Conservation (phyloP, 2,797 vertebrate genomes). For the Steatocranus sp. region DNA sequence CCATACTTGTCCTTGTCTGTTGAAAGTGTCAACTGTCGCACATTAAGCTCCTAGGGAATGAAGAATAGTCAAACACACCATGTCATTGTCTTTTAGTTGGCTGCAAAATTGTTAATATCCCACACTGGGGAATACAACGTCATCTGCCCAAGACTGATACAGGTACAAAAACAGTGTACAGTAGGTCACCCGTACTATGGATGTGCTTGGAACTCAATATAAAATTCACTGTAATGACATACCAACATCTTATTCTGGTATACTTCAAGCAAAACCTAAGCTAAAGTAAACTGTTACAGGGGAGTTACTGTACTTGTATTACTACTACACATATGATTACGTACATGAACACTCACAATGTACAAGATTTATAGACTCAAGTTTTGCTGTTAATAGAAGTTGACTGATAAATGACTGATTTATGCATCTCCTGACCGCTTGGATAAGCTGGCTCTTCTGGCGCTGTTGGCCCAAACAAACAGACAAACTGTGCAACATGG, state of each 20-base stretch:
- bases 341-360: neutral
- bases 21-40: slow-evolving; percentile 88
- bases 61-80: neutral
- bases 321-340: neutral
- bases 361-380: neutral
- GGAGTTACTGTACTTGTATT: neutral
- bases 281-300: neutral
- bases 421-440: neutral
- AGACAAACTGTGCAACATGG: neutral
- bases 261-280: neutral
- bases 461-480: neutral
- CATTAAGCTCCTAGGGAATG: slow-evolving; percentile 88
- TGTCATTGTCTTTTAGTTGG: neutral
- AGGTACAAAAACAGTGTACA: neutral
- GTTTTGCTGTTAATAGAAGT: neutral
- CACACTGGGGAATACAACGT: neutral
- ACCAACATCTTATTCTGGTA: neutral
- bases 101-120: neutral
- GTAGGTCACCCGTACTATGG: neutral
- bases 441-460: neutral
- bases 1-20: slow-evolving; percentile 91
- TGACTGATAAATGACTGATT: neutral
- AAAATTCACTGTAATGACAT: neutral
- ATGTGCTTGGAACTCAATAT: neutral
- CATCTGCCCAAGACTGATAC: neutral